Conservation (phyloP, 2,113 vertebrate genomes). For the Willisornis vidua region DNA sequence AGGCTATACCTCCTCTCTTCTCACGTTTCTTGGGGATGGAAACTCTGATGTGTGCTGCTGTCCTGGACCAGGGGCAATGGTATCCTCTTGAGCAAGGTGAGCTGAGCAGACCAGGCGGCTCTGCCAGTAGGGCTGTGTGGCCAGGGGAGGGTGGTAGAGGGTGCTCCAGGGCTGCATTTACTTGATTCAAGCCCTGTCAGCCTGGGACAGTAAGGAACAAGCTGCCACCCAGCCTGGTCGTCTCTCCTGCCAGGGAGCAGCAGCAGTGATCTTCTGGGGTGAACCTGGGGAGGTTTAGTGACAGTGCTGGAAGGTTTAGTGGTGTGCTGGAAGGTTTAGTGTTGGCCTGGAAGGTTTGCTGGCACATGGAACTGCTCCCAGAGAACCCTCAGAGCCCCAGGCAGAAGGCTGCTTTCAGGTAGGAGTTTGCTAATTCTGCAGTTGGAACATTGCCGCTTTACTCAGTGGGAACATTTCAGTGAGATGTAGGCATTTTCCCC, state of each 20-base stretch:
- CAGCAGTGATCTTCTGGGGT: accelerated
- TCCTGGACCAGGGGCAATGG: background rate
- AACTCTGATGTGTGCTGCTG: accelerated
- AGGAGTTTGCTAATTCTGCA: background rate
- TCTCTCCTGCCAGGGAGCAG: background rate
- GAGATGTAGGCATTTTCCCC: background rate
- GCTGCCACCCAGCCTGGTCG: background rate
- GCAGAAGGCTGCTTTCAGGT: background rate
- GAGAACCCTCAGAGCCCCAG: background rate
- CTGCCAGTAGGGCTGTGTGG: background rate
- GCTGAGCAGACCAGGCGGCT: background rate
- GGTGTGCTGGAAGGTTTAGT: background rate
- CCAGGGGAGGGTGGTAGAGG: background rate
- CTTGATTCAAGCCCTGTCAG: background rate
- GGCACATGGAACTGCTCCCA: background rate
- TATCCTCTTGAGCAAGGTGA: background rate
- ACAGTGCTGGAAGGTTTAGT: background rate
- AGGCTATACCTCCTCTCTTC: background rate
- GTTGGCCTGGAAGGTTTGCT: background rate
- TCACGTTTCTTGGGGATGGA: background rate
- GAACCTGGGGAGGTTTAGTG: background rate
- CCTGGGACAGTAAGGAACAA: accelerated
- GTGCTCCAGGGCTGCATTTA: background rate
- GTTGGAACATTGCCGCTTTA: background rate
- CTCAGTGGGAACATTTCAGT: background rate